These are phyloP conservation scores for Dicroscelio sp. DNA, from an alignment of 2,888 invertebrate genomes.

Conservation along the genomic window DNA sequence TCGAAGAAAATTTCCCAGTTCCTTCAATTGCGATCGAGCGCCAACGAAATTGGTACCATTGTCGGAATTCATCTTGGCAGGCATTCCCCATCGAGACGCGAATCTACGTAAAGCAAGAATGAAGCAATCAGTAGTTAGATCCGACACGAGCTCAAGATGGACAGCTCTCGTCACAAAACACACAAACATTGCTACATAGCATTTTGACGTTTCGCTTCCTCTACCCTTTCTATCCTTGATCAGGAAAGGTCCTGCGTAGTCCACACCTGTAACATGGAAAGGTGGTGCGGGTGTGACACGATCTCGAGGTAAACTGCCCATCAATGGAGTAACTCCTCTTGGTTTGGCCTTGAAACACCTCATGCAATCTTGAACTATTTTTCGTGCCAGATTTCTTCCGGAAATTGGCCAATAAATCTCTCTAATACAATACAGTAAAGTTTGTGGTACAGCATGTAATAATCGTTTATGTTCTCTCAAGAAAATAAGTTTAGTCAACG, in stretches of 20 bases:
- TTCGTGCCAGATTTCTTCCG: constrained; percentile 39
- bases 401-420: constrained; percentile 10
- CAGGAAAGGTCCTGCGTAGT: constrained; percentile 48
- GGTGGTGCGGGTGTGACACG: constrained; percentile 50
- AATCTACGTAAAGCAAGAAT: constrained; percentile 45
- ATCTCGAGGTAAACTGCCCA: constrained; percentile 47
- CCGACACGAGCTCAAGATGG: constrained; percentile 52
- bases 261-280: constrained; percentile 46
- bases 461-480: not conserved
- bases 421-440: not conserved
- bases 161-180: constrained; percentile 50
- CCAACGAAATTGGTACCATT: constrained; percentile 62
- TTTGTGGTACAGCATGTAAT: constrained; percentile 22
- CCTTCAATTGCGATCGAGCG: constrained; percentile 20
- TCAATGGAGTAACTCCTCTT: not conserved
- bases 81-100: constrained; percentile 42
- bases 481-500: not conserved
- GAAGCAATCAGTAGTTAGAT: constrained; percentile 44
- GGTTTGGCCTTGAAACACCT: constrained; percentile 43
- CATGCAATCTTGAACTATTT: constrained; percentile 41
- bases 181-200: constrained; percentile 49
- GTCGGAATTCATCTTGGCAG: constrained; percentile 43
- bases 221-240: constrained; percentile 42
- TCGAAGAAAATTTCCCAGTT: constrained; percentile 43
- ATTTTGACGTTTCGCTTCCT: constrained; percentile 40